Conservation (phyloP, 1,140 invertebrate genomes). For the Pseudomyrmex gracilis region DNA sequence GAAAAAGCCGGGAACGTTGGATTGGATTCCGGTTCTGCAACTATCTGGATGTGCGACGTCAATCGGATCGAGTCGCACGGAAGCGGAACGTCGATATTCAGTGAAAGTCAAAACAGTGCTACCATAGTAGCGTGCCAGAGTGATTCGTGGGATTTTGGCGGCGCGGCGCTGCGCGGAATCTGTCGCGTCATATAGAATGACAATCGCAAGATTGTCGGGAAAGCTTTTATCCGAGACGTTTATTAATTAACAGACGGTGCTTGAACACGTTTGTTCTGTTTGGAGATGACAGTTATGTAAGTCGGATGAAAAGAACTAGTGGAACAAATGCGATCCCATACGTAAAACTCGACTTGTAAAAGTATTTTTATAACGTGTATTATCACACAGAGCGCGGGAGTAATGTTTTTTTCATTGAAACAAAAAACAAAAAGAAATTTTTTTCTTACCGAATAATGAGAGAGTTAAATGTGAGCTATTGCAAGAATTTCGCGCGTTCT, state of each 20-base stretch:
- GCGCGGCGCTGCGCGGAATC: slow-evolving; percentile 56
- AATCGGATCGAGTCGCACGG: slow-evolving; percentile 15
- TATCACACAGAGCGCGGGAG: neutral
- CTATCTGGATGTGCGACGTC: neutral
- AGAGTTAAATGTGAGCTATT: neutral
- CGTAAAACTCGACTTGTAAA: slow-evolving; percentile 20
- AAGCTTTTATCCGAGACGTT: slow-evolving; percentile 62
- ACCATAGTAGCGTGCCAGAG: slow-evolving; percentile 66
- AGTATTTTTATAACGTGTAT: slow-evolving; percentile 13
- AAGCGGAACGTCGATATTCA: slow-evolving; percentile 43
- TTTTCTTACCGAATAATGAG: too few species aligned
- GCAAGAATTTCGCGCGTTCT: neutral
- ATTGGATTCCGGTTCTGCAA: neutral
- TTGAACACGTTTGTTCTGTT: slow-evolving; percentile 60
- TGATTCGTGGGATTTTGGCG: slow-evolving; percentile 66
- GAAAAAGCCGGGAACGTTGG: neutral
- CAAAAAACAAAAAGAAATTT: too few species aligned
- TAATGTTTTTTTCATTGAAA: too few species aligned
- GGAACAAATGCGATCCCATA: slow-evolving; percentile 10
- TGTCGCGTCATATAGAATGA: slow-evolving; percentile 65
- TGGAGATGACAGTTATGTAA: slow-evolving; percentile 24
- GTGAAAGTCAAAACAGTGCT: slow-evolving; percentile 74
- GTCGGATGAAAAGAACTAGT: slow-evolving; percentile 27
- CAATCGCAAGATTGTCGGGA: slow-evolving; percentile 64
- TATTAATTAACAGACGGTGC: slow-evolving; percentile 66